Conservation (phyloP, 2,797 vertebrate genomes). For the Centroberyx gerrardi region DNA sequence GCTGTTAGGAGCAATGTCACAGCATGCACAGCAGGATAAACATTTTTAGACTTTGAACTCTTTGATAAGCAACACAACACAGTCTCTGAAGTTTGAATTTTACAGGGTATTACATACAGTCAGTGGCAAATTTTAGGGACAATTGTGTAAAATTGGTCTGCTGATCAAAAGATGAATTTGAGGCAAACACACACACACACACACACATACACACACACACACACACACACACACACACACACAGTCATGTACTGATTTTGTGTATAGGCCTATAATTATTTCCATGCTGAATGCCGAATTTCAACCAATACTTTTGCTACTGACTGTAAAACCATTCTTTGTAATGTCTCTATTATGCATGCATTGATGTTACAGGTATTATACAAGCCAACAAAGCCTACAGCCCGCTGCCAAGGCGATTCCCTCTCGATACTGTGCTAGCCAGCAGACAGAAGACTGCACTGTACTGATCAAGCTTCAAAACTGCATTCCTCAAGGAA, state of each 20-base stretch:
- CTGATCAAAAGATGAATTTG: conserved; percentile 43
- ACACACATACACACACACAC: too few species aligned
- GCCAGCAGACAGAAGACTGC: background rate
- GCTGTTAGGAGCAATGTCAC: conserved; percentile 46
- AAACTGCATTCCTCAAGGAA: conserved; percentile 1
- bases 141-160: background rate
- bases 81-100: conserved; percentile 54
- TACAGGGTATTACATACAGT: conserved; percentile 36
- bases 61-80: conserved; percentile 47
- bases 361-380: too few species aligned
- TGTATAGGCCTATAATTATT: conserved; percentile 20
- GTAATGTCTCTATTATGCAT: background rate
- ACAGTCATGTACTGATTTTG: conserved; percentile 24
- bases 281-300: conserved; percentile 9
- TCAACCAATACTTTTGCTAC: conserved; percentile 3
- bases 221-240: background rate
- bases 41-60: conserved; percentile 52
- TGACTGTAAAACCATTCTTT: background rate
- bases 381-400: background rate
- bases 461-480: conserved; percentile 11
- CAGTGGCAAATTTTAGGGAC: background rate
- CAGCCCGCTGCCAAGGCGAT: background rate
- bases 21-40: conserved; percentile 29
- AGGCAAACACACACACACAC: conserved; percentile 7
- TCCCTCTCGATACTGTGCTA: background rate